Evolutionary conservation across 2,888 invertebrate genomes (phyloP).

Genomic region (Pardosa pseudoannulata): DNA sequence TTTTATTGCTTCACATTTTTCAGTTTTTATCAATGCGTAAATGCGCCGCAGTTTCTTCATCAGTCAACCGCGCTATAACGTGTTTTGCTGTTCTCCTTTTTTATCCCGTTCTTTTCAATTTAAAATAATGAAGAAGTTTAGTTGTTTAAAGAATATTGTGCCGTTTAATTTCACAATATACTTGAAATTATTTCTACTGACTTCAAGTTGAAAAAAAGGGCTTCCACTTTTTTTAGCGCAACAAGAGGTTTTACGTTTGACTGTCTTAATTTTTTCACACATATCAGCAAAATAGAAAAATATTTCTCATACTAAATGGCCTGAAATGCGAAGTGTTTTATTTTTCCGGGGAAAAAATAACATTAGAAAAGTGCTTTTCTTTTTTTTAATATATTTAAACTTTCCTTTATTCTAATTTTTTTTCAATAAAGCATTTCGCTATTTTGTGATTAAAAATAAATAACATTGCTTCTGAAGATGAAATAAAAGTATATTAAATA

Average conservation of each 20-base stretch:
- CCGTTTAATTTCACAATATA: constrained; percentile 42
- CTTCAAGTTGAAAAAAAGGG: constrained; percentile 2
- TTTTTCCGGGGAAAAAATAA: neutral
- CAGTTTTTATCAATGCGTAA: constrained; percentile 48
- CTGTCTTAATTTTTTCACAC: neutral
- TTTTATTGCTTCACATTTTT: constrained; percentile 41
- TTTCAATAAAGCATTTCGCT: neutral
- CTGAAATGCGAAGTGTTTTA: neutral
- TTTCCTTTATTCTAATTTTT: neutral
- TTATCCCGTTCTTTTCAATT: constrained; percentile 45
- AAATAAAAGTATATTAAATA: no score
- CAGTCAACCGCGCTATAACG: constrained; percentile 57
- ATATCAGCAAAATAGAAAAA: neutral
- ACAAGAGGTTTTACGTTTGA: constrained; percentile 24
- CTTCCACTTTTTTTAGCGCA: constrained; percentile 23
- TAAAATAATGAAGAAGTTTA: constrained; percentile 60
- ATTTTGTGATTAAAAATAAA: neutral
- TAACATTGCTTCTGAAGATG: neutral
- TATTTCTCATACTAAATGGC: neutral
- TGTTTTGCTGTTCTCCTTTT: constrained; percentile 44
- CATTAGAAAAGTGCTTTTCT: neutral
- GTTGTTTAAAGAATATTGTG: constrained; percentile 58
- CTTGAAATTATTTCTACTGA: constrained; percentile 21
- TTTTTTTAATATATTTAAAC: neutral
- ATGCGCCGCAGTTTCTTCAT: constrained; percentile 43